phyloP scores from a whole-genome alignment of 1,140 invertebrate species.

The Bemisia tabaci region DNA sequence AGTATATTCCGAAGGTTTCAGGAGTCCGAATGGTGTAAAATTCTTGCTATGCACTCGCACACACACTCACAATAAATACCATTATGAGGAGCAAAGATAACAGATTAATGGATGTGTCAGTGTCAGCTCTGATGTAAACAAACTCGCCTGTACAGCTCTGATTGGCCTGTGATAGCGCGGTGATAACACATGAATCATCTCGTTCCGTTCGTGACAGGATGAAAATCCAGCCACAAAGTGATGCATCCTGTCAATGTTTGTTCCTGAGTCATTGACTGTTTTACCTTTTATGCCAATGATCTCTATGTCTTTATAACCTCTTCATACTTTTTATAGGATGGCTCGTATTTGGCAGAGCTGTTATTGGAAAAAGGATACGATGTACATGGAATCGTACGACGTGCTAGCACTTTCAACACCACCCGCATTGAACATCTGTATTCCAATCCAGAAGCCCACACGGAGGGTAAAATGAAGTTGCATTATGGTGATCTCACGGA shows the following conservation, averaged over 20 bases:
- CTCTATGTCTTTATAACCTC: too few relatives aligned
- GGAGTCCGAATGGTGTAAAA: too few relatives aligned
- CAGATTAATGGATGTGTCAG: too few relatives aligned
- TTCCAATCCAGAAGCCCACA: slow-evolving; percentile 70
- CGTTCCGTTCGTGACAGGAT: too few relatives aligned
- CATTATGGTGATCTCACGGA: slow-evolving; percentile 99
- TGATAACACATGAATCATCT: slow-evolving; percentile 11
- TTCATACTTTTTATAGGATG: slow-evolving; percentile 57
- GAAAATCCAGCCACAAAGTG: too few relatives aligned
- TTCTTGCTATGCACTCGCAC: too few relatives aligned
- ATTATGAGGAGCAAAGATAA: too few relatives aligned
- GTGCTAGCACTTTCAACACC: slow-evolving; percentile 95
- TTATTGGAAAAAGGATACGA: slow-evolving; percentile 87
- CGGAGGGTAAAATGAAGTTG: slow-evolving; percentile 74
- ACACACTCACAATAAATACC: too few relatives aligned
- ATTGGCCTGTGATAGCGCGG: neutral
- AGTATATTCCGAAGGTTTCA: too few relatives aligned
- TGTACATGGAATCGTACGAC: slow-evolving; percentile 89
- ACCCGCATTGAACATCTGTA: slow-evolving; percentile 91
- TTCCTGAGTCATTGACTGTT: too few relatives aligned
- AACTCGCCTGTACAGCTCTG: slow-evolving; percentile 10
- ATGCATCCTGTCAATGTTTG: too few relatives aligned
- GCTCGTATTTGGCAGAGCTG: slow-evolving; percentile 96
- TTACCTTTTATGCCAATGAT: too few relatives aligned
- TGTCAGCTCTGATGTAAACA: slow-evolving; percentile 5